Evolutionary conservation across 2,797 vertebrate genomes (phyloP).

Genomic region (Eutrigla gurnardus): DNA sequence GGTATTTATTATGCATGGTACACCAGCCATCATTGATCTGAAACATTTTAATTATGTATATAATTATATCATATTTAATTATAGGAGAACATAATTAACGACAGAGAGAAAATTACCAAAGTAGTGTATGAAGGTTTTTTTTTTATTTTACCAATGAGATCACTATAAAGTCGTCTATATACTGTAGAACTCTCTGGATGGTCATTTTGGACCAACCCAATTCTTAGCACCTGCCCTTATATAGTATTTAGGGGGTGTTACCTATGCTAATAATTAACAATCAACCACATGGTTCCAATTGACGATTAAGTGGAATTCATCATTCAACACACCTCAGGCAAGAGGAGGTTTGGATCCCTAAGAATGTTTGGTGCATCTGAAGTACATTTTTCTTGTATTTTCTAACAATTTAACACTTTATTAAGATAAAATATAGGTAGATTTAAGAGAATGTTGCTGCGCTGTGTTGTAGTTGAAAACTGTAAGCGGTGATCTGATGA

Average conservation of each 20-base stretch:
- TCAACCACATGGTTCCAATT: neutral
- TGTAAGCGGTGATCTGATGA: conserved; percentile 21
- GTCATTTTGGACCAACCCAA: too few relatives aligned
- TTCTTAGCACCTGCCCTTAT: neutral
- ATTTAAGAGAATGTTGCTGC: neutral
- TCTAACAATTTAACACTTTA: neutral
- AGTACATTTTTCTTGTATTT: neutral
- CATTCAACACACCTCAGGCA: neutral
- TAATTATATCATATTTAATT: too few relatives aligned
- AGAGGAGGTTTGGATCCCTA: neutral
- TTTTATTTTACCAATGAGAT: too few relatives aligned
- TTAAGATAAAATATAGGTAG: neutral
- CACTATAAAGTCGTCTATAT: too few relatives aligned
- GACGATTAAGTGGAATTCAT: neutral
- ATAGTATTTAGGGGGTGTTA: neutral
- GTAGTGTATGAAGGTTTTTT: too few relatives aligned
- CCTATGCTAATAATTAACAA: neutral
- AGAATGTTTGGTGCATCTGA: neutral
- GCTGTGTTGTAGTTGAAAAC: conserved; percentile 7
- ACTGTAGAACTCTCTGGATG: too few relatives aligned
- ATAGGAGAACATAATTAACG: too few relatives aligned
- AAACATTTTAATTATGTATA: too few relatives aligned
- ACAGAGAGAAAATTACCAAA: too few relatives aligned
- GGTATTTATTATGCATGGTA: too few relatives aligned
- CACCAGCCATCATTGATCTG: too few relatives aligned